These are phyloP conservation scores for Drosophila serrata DNA, from an alignment of 1,140 invertebrate species.

Conservation along the genomic window DNA sequence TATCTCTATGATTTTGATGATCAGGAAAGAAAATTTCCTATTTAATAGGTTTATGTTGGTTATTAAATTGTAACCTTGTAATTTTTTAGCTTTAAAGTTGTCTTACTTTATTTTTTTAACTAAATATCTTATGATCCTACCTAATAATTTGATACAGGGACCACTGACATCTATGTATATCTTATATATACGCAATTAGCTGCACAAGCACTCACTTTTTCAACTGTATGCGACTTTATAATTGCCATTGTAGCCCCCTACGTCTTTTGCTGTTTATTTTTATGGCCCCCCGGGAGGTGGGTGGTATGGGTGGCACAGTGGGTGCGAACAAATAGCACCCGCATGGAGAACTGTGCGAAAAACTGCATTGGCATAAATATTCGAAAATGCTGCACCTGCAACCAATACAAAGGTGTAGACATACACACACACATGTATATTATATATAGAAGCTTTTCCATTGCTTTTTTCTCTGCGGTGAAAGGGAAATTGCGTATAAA, in stretches of 20 bases:
- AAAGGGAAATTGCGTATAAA: conserved; percentile 44
- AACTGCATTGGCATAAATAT: conserved; percentile 45
- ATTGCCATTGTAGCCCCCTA: conserved; percentile 35
- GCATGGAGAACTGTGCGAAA: conserved; percentile 26
- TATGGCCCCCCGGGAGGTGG: background rate
- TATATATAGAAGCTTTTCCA: background rate
- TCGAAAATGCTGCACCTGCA: conserved; percentile 27
- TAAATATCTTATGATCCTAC: too few relatives aligned
- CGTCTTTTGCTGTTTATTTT: conserved; percentile 37
- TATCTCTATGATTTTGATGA: background rate
- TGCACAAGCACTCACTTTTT: conserved; percentile 32
- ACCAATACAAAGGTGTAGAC: background rate
- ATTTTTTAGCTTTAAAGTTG: background rate
- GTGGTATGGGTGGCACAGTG: conserved; percentile 16
- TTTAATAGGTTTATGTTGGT: background rate
- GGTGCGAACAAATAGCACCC: conserved; percentile 22
- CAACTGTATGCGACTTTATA: conserved; percentile 39
- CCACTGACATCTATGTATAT: background rate
- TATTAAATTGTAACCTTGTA: background rate
- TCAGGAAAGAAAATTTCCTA: too few relatives aligned
- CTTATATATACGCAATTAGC: conserved; percentile 44
- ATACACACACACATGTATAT: too few relatives aligned
- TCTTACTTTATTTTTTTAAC: too few relatives aligned
- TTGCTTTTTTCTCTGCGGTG: background rate
- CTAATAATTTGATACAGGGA: too few relatives aligned